Evolutionary conservation across 1,140 invertebrate species (phyloP), one percentile per base, ranked within the genome.

Genomic region (Lordiphosa mommai): DNA sequence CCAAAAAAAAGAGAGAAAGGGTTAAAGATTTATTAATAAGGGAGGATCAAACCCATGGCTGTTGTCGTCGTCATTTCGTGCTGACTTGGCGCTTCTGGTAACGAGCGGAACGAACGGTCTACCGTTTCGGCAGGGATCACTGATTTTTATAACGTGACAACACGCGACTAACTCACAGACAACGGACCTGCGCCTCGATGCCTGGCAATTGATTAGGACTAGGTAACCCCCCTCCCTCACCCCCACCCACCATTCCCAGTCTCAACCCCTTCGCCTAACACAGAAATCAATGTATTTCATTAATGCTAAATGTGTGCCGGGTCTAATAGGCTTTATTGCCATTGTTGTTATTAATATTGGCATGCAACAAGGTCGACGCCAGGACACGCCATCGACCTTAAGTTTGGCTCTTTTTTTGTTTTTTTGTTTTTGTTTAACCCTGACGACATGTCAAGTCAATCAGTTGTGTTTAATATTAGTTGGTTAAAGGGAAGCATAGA

Each of bases 141-240:
- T 76, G 61, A 64, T 84, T 87, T 85, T 85, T 87, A 87, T 88
- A 88, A 88, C 86, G 80, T 88, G 86, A 88, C 86, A 88, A 88
- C 86, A 88, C 80, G 86, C 86, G 72, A 82, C 44, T 59, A 29
- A 23, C 44, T 52, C 46, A 55, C 37, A 64, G 32, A 65, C 52
- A 53, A 57, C 46, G 52, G 60, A 61, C 61, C 60, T 61, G 58
- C 20, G 55, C 41, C 38, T 49, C 38, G 57, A 67, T 70, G 50
- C 63, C 67, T 50, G 33, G 49, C 53, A 40, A 74, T 70, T 74
- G 71, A 63, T 63, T 71, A 46, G 50, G 50, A 65, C 61, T 33
- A 61, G 43, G 47, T 38, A 47, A 61, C 55, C 4, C 37, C 20
- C 7, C 14, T n/a, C 10, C 29, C 2, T 34, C 57, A 50, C 8